phyloP scores from a whole-genome alignment of 2,797 vertebrate genomes.

The Takifugu ocellatus region DNA sequence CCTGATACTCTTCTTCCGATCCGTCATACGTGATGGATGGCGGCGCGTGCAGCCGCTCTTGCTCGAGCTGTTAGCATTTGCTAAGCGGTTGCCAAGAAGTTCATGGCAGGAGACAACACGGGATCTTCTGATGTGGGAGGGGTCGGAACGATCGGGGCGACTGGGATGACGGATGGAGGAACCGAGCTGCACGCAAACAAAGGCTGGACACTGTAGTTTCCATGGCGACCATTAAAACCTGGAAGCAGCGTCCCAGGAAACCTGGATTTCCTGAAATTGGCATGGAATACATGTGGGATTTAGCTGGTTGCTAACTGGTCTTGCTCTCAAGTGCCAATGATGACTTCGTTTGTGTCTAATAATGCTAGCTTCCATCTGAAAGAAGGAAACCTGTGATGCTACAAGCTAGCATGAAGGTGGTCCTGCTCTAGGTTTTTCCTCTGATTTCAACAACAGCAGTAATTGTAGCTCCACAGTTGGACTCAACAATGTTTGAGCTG shows the following conservation, averaged over 20 bases:
- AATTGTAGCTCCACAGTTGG: background rate
- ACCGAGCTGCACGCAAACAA: slow-evolving; percentile 1
- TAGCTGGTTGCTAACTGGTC: too few relatives aligned
- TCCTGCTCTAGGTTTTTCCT: too few relatives aligned
- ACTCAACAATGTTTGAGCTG: slow-evolving; percentile 8
- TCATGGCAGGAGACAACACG: slow-evolving; percentile 25
- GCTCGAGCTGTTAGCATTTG: slow-evolving; percentile 46
- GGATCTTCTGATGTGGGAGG: slow-evolving; percentile 22
- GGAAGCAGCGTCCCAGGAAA: too few relatives aligned
- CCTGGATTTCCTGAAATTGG: too few relatives aligned
- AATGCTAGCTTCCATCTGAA: too few relatives aligned
- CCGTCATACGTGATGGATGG: slow-evolving; percentile 56
- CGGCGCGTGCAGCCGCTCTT: slow-evolving; percentile 22
- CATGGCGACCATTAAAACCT: too few relatives aligned
- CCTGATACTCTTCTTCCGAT: slow-evolving; percentile 42
- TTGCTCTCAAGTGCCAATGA: too few relatives aligned
- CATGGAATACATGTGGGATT: too few relatives aligned
- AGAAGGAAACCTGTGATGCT: too few relatives aligned
- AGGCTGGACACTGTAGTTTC: background rate
- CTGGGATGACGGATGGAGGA: slow-evolving; percentile 17
- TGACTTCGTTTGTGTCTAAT: too few relatives aligned
- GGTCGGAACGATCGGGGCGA: slow-evolving; percentile 36
- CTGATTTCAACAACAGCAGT: background rate
- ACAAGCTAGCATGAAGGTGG: too few relatives aligned
- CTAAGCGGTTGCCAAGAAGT: slow-evolving; percentile 22